Evolutionary conservation across 2,888 invertebrate genomes (phyloP).

Genomic region (Pristionchus arcanus): DNA sequence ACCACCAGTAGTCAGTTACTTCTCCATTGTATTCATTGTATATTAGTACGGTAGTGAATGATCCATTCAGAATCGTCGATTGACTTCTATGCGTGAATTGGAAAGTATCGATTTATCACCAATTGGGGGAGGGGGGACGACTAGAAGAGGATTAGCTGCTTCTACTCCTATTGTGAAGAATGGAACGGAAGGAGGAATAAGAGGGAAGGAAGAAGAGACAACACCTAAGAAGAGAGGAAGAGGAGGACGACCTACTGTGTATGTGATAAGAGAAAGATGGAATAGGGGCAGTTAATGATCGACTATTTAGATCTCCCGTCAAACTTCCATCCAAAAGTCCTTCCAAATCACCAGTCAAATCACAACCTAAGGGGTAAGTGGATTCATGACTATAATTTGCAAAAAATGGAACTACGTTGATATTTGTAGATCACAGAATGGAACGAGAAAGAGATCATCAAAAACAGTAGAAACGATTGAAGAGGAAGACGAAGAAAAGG

Average conservation of each 20-base stretch:
- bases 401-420: neutral
- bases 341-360: neutral
- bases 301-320: neutral
- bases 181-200: constrained; percentile 23
- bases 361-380: neutral
- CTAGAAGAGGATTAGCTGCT: constrained; percentile 35
- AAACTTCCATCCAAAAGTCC: constrained; percentile 47
- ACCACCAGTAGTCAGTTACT: neutral
- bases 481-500: constrained; percentile 9
- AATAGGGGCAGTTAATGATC: neutral
- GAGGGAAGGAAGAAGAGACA: neutral
- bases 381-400: too few species aligned
- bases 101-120: constrained; percentile 26
- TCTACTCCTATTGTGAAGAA: constrained; percentile 46
- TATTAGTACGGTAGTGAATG: neutral
- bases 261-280: neutral
- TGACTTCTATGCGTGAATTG: constrained; percentile 36
- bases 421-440: constrained; percentile 6
- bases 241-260: neutral
- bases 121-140: constrained; percentile 16
- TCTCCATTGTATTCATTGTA: neutral
- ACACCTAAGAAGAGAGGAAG: constrained; percentile 50
- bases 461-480: neutral
- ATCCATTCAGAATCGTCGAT: neutral
- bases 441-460: constrained; percentile 21